Evolutionary conservation across 2,888 invertebrate species (phyloP).

Genomic region (Pseudococcus longispinus): DNA sequence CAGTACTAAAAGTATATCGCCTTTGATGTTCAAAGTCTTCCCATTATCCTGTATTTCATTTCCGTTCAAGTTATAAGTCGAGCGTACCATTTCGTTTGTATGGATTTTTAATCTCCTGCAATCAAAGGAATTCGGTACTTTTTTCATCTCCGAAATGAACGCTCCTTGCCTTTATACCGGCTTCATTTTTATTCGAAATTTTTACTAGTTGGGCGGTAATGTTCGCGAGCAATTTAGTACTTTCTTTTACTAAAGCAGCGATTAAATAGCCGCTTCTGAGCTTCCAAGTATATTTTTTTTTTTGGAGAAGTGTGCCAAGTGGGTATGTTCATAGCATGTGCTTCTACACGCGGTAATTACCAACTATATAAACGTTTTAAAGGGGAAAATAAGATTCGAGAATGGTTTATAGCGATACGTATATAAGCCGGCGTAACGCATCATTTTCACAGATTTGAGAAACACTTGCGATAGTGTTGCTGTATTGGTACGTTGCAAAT

Average conservation of each 20-base stretch:
- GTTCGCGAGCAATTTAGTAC: slow-evolving; percentile 2
- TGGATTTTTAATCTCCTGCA: background rate
- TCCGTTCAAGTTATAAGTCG: background rate
- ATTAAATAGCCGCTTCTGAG: background rate
- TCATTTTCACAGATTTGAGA: background rate
- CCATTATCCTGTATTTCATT: background rate
- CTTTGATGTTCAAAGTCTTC: background rate
- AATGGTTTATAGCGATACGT: background rate
- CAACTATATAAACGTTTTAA: background rate
- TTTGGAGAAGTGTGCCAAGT: background rate
- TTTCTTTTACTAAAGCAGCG: background rate
- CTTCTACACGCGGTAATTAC: background rate
- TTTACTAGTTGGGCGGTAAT: slow-evolving; percentile 14
- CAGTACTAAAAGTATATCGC: background rate
- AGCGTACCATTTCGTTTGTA: background rate
- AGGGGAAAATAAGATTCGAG: background rate
- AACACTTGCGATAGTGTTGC: background rate
- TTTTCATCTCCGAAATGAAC: background rate
- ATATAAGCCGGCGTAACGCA: background rate
- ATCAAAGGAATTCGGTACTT: background rate
- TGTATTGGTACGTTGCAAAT: no score
- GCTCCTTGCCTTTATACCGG: background rate
- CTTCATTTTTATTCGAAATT: background rate
- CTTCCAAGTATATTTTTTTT: background rate
- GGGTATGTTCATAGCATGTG: background rate